These are phyloP conservation scores for Stegodyphus mimosarum DNA, from an alignment of 1,140 invertebrate species.

Conservation along the genomic window DNA sequence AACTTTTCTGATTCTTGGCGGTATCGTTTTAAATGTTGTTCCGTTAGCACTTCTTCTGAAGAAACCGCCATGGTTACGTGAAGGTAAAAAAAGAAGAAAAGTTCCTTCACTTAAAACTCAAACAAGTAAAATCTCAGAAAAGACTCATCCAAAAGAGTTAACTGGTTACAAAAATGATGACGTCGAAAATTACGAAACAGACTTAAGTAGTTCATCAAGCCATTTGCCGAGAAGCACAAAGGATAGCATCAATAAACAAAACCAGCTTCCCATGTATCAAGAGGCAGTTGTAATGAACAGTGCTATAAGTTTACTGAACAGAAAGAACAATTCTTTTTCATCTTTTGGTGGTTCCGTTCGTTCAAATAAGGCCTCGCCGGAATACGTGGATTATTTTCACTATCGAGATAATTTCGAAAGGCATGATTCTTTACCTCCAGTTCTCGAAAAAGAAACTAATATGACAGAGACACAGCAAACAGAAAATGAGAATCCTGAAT, in stretches of 20 bases:
- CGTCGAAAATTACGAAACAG: background rate
- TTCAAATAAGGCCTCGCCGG: too few relatives aligned
- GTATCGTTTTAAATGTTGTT: conserved; percentile 83
- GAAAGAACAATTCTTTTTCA: too few relatives aligned
- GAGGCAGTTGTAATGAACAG: too few relatives aligned
- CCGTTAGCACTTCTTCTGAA: conserved; percentile 81
- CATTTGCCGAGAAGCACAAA: too few relatives aligned
- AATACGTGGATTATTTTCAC: too few relatives aligned
- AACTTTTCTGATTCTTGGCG: conserved; percentile 79
- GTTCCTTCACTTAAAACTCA: background rate
- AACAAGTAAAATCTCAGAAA: background rate
- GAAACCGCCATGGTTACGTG: conserved; percentile 68
- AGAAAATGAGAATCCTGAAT: background rate
- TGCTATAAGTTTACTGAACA: too few relatives aligned
- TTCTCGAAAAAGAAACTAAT: conserved; percentile 33
- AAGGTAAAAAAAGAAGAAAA: background rate
- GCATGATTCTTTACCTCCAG: conserved; percentile 21
- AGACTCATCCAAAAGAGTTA: background rate
- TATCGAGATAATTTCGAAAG: conserved; percentile 11
- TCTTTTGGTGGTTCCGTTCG: too few relatives aligned
- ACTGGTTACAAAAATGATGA: conserved; percentile 21
- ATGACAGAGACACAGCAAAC: background rate
- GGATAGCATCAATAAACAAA: too few relatives aligned
- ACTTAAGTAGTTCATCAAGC: background rate
- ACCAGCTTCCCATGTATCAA: too few relatives aligned